Evolutionary conservation across 2,113 vertebrate species (phyloP).

Genomic region (Hepsetus odoe): DNA sequence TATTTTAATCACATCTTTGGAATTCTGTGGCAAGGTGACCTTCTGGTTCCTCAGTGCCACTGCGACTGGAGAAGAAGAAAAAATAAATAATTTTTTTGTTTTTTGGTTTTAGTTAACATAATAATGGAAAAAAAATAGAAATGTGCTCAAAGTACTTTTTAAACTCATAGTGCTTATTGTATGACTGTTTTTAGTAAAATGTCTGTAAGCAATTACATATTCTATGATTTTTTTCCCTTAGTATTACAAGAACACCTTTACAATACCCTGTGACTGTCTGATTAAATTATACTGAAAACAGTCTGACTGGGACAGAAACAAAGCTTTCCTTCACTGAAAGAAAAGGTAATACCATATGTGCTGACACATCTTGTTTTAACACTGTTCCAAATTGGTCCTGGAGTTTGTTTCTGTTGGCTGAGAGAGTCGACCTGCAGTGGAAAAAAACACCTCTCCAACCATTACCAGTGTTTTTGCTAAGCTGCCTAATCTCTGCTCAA

Average conservation of each 20-base stretch:
- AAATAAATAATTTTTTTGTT: slow-evolving; percentile 17
- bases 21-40: slow-evolving; percentile 73
- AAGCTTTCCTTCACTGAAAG: neutral
- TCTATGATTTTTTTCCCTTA: neutral
- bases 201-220: neutral
- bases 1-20: slow-evolving; percentile 68
- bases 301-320: neutral
- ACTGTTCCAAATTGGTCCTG: slow-evolving; percentile 10
- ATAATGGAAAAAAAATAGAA: neutral
- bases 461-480: neutral
- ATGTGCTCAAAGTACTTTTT: neutral
- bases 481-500: neutral
- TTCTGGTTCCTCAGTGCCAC: slow-evolving; percentile 95
- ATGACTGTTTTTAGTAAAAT: neutral
- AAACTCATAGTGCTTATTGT: neutral
- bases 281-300: slow-evolving; percentile 1
- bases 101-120: neutral
- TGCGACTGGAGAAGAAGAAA: slow-evolving; percentile 76
- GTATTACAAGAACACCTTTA: neutral
- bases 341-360: slow-evolving; percentile 1
- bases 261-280: neutral
- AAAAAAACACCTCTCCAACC: slow-evolving; percentile 21
- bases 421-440: slow-evolving; percentile 39
- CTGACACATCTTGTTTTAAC: slow-evolving; percentile 40
- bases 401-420: slow-evolving; percentile 46